A percentile compares a stretch with the other conserved stretches of the same genome.
Evolutionary conservation across 2,888 invertebrate species (phyloP).

Genomic region (Drosophila pseudotakahashii): DNA sequence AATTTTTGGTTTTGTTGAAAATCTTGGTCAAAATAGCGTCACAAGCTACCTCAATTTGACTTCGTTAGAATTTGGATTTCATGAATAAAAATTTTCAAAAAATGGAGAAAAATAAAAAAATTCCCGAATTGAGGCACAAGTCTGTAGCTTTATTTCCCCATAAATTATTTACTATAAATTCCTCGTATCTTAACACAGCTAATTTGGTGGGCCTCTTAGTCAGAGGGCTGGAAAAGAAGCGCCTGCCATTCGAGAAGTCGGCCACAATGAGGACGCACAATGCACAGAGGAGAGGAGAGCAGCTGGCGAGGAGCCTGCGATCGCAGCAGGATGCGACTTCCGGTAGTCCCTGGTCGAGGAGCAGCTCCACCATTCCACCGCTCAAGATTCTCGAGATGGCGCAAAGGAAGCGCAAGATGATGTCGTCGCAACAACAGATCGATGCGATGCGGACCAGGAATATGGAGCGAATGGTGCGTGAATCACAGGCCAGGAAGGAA

Average conservation of each 20-base stretch:
- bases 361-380: constrained; percentile 2
- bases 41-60: too few species aligned
- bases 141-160: too few species aligned
- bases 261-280: not conserved
- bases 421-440: not conserved
- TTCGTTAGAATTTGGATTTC: too few species aligned
- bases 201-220: not conserved
- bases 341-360: not conserved
- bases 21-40: too few species aligned
- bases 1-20: too few species aligned
- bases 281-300: not conserved
- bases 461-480: constrained; percentile 7
- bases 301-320: not conserved
- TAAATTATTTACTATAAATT: too few species aligned
- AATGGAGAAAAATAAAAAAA: too few species aligned
- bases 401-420: not conserved
- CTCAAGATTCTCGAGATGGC: not conserved
- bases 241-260: not conserved
- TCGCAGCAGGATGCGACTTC: not conserved
- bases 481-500: not conserved
- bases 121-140: too few species aligned
- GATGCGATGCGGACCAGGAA: constrained; percentile 3
- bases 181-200: not conserved
- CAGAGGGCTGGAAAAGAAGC: not conserved
- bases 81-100: too few species aligned